These are phyloP conservation scores for Hycleus phaleratus DNA, from an alignment of 1,140 invertebrate species.

Conservation along the genomic window DNA sequence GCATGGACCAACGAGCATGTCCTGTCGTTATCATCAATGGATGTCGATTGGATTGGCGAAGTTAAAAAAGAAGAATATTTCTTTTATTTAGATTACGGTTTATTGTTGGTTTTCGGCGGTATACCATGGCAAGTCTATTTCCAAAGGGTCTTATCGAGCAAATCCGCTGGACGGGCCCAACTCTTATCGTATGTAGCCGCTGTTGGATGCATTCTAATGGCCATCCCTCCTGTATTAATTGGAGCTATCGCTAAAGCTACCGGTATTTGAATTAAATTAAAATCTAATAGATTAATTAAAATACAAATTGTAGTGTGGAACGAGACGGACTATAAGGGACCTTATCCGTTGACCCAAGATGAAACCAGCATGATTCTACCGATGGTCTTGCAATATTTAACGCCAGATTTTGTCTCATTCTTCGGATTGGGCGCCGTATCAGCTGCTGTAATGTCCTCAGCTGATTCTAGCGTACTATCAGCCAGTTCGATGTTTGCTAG, in stretches of 20 bases:
- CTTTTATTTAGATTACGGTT: conserved; percentile 82
- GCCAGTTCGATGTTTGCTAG: conserved; percentile 97
- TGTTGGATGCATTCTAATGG: conserved; percentile 91
- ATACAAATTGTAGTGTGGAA: conserved; percentile 79
- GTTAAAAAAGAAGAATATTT: conserved; percentile 67
- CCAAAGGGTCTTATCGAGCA: conserved; percentile 92
- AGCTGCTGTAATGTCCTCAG: conserved; percentile 97
- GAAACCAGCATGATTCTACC: conserved; percentile 92
- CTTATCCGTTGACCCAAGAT: conserved; percentile 61
- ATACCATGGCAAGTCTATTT: conserved; percentile 99
- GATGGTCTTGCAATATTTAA: conserved; percentile 93
- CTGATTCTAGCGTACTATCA: conserved; percentile 93
- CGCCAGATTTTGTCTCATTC: conserved; percentile 89
- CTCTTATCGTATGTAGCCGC: conserved; percentile 95
- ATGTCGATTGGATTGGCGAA: conserved; percentile 85
- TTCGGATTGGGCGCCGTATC: conserved; percentile 97
- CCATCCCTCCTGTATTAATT: conserved; percentile 91
- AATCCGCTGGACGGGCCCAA: conserved; percentile 87
- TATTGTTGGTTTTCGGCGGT: conserved; percentile 91
- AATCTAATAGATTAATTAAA: background rate
- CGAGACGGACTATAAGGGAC: conserved; percentile 73
- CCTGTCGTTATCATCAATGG: conserved; percentile 64
- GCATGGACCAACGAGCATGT: conserved; percentile 83
- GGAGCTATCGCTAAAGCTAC: conserved; percentile 94
- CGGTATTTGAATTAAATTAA: conserved; percentile 47